A percentile compares a stretch with the other conserved stretches of the same genome.
Conservation (phyloP, 2,797 vertebrate genomes). For the Gobio occitaniae region DNA sequence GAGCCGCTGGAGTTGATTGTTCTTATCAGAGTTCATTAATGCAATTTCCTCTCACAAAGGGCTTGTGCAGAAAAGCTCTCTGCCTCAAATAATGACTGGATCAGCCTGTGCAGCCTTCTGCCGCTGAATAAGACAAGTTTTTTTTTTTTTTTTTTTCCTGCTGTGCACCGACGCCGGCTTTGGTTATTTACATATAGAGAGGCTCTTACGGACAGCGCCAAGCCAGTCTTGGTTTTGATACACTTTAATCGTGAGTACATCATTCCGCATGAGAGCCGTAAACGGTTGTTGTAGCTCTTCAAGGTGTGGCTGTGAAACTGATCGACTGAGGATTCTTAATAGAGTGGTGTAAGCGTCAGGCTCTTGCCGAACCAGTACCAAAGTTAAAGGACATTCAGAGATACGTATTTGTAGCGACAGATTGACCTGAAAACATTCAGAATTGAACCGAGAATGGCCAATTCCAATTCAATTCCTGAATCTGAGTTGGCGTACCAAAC, state of each 20-base stretch:
- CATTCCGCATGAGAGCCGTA: not conserved
- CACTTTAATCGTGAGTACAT: slow-evolving; percentile 13
- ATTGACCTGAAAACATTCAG: not conserved
- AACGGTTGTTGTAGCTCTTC: not conserved
- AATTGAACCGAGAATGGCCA: not conserved
- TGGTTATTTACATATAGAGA: slow-evolving; percentile 42
- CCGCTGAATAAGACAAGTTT: not conserved
- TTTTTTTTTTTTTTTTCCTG: not conserved
- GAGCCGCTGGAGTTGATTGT: slow-evolving; percentile 57
- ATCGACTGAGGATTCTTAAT: slow-evolving; percentile 34
- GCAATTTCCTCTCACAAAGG: slow-evolving; percentile 61
- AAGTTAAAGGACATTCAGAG: slow-evolving; percentile 12
- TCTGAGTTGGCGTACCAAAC: no score
- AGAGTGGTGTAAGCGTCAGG: not conserved
- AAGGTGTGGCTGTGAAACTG: slow-evolving; percentile 4
- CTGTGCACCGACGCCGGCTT: not conserved
- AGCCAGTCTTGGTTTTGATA: slow-evolving; percentile 2
- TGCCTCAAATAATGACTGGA: slow-evolving; percentile 53
- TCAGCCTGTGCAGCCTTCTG: slow-evolving; percentile 44
- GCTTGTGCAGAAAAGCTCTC: slow-evolving; percentile 57
- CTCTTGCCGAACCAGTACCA: not conserved
- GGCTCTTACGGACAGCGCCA: not conserved
- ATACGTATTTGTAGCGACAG: not conserved
- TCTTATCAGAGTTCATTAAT: slow-evolving; percentile 66
- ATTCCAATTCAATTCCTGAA: not conserved